These are phyloP conservation scores for Tinea trinotella DNA, from an alignment of 2,888 invertebrate genomes.

Conservation along the genomic window DNA sequence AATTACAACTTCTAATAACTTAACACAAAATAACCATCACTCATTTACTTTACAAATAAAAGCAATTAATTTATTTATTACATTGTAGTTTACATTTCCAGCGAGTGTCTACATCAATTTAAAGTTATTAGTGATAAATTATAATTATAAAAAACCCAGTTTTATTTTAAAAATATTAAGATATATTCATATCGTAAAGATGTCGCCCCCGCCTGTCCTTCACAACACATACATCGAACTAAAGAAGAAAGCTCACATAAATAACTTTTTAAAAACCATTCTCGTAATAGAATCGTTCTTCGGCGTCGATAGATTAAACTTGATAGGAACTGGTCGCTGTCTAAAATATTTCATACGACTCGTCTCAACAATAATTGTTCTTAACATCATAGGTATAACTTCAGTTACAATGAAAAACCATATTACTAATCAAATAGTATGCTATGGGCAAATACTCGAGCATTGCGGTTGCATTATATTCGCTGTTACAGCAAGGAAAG, in stretches of 20 bases:
- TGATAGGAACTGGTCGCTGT: neutral
- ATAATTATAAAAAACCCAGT: no score
- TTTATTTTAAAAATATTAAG: no score
- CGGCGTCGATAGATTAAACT: slow-evolving; percentile 11
- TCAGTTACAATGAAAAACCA: neutral
- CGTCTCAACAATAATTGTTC: neutral
- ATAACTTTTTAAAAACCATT: slow-evolving; percentile 2
- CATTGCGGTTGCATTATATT: neutral
- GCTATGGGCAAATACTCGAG: slow-evolving; percentile 5
- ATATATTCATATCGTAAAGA: no score
- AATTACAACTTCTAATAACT: no score
- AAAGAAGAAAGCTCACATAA: neutral
- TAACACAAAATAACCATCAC: no score
- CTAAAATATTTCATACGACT: neutral
- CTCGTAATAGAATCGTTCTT: slow-evolving; percentile 5
- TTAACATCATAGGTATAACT: neutral
- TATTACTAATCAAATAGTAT: slow-evolving; percentile 13
- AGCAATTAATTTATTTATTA: no score
- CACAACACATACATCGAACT: slow-evolving; percentile 2
- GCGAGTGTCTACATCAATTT: no score
- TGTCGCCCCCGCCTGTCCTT: slow-evolving; percentile 12
- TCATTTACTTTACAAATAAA: no score
- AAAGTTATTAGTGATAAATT: no score
- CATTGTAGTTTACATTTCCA: no score
- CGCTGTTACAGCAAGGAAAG: slow-evolving; percentile 5